A percentile compares a stretch with the other conserved stretches of the same genome.
These are phyloP conservation scores for Vireo griseus DNA, from an alignment of 2,797 vertebrate genomes.

Conservation along the genomic window DNA sequence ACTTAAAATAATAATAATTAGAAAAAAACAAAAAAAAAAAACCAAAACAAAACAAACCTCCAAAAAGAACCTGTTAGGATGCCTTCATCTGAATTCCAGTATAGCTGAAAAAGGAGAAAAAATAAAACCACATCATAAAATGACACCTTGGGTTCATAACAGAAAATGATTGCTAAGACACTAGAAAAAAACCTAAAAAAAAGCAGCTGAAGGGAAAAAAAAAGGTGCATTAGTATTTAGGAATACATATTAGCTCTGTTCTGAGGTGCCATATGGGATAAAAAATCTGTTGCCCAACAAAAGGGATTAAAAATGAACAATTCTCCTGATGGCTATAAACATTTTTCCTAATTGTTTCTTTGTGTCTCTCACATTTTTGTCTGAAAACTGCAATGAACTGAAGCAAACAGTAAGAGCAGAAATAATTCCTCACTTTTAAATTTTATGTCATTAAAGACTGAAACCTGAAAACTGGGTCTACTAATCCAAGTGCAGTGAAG, in stretches of 20 bases:
- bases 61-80: neutral
- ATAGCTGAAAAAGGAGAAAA: neutral
- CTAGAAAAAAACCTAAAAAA: neutral
- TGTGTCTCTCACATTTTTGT: neutral
- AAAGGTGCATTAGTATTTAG: neutral
- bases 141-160: neutral
- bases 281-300: slow-evolving; percentile 15
- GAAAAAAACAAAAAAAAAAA: too few species aligned
- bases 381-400: neutral
- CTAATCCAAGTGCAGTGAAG: neutral
- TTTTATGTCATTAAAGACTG: neutral
- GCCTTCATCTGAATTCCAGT: neutral
- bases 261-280: slow-evolving; percentile 4
- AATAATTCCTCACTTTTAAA: neutral
- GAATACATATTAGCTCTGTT: neutral
- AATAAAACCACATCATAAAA: neutral
- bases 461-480: neutral
- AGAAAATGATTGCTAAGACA: neutral
- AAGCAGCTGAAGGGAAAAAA: neutral
- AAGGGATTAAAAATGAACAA: neutral
- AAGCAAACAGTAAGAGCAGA: neutral
- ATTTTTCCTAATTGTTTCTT: slow-evolving; percentile 8
- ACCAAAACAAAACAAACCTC: neutral
- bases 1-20: neutral
- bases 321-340: neutral